These are phyloP conservation scores for Cerastis rubricosa DNA, from an alignment of 2,888 invertebrate genomes.

Conservation along the genomic window DNA sequence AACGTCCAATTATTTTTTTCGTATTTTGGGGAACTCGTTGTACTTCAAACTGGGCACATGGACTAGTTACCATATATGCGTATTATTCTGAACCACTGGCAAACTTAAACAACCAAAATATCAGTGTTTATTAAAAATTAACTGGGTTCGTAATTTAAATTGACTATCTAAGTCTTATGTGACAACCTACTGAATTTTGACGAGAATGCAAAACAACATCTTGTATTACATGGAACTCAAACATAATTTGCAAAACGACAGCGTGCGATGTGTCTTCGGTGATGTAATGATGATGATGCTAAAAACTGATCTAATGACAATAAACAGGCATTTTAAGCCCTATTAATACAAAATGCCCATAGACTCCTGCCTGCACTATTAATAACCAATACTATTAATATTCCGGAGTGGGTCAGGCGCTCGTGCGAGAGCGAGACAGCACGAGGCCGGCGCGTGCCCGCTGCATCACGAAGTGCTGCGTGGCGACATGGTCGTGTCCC, in stretches of 20 bases:
- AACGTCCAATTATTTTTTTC: neutral
- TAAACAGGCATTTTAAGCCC: neutral
- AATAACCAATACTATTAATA: conserved; percentile 52
- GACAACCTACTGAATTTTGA: no score
- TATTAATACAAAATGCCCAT: conserved; percentile 2
- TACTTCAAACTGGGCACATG: neutral
- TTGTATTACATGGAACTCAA: no score
- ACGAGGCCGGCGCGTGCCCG: conserved; percentile 60
- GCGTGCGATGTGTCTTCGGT: no score
- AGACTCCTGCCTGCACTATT: conserved; percentile 17
- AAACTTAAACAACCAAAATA: no score
- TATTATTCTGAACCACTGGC: no score
- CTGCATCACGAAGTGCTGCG: conserved; percentile 46
- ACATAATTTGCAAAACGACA: no score
- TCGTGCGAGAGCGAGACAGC: conserved; percentile 45
- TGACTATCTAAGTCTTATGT: no score
- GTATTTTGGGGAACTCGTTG: neutral
- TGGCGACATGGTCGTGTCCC: conserved; percentile 46
- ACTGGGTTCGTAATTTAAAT: no score
- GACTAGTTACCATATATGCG: no score
- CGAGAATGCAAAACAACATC: no score
- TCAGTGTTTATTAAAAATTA: no score
- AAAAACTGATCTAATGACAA: neutral
- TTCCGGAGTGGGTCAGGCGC: conserved; percentile 48
- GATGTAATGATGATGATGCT: neutral